Base-by-base conservation (phyloP, 2,113 vertebrate genomes). In the Crotalus helleri region DNA sequence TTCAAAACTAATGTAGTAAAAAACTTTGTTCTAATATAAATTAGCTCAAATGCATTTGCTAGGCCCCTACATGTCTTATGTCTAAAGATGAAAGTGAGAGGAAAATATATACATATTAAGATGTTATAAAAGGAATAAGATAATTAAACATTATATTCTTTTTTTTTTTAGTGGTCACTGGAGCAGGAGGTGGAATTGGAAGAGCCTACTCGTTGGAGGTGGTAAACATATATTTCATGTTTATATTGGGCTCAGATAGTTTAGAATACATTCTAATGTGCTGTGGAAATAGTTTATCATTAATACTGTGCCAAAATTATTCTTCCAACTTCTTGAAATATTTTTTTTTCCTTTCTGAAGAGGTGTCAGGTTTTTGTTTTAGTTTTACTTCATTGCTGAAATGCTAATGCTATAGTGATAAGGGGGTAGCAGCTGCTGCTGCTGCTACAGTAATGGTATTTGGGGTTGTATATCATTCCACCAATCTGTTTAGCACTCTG, bases 171-270 rank as follows among this genome's bases (percentile, higher is more conserved):
- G 98, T 99, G 95, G 96, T 99, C 96, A 99, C 98, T 5, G 98
- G 98, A 92, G 97, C 97, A 44, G 98, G 98, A 94, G 98, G 98
- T 64, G 98, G 98, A 9, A 98, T 99, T 94, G 99, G 98, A 92
- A 98, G 97, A 97, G 98, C 98, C 0, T 99, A 98, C 93, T 97
- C 98, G 23, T 97, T 98, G 51, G 97, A 98, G 97, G 98, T 99
- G 98, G 97, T 74, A 86, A 15, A 26, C 90, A 8, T 1, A 3
- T 24, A 15, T 55, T 49, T 81, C 17, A 44, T 21, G 39, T 44
- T 44, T 51, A 51, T 9, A 51, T 44, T 81, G 33, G 33, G 74
- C 61, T 61, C n/a, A 39, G n/a, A 86, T 23, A 44, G 13, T n/a
- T 93, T 61, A 53, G 6, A 23, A 39, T 24, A 24, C 12, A 49